A percentile compares a stretch with the other conserved stretches of the same genome.
These are phyloP conservation scores for Acholoe squamosa DNA, from an alignment of 2,888 invertebrate species.

Conservation along the genomic window DNA sequence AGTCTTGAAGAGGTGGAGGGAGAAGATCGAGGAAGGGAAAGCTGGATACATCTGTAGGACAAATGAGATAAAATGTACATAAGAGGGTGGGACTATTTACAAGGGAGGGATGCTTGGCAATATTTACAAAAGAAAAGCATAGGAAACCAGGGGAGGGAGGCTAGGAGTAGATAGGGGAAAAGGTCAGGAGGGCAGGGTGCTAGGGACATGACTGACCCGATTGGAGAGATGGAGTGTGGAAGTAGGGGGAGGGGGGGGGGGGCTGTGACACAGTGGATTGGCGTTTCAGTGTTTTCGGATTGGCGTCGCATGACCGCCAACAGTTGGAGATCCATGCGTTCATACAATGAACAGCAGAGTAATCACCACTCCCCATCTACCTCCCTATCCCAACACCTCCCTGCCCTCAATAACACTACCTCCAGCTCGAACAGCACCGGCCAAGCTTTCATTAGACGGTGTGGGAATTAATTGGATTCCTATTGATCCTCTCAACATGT, in stretches of 20 bases:
- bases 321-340: background rate
- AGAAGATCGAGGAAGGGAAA: too few species aligned
- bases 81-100: too few species aligned
- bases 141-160: background rate
- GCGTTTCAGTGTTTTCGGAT: background rate
- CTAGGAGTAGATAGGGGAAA: background rate
- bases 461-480: slow-evolving; percentile 22
- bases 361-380: background rate
- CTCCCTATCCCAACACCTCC: background rate
- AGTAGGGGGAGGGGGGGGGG: background rate
- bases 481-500: slow-evolving; percentile 4
- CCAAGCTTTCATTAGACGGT: background rate
- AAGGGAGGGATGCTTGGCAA: too few species aligned
- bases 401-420: background rate
- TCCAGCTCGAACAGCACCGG: background rate
- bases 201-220: background rate
- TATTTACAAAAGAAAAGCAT: too few species aligned
- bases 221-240: too few species aligned
- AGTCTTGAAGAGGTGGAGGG: too few species aligned
- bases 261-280: slow-evolving; percentile 1
- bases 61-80: too few species aligned
- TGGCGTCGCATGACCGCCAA: slow-evolving; percentile 12
- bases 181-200: background rate
- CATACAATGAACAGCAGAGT: background rate
- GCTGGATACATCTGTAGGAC: too few species aligned